Conservation (phyloP, 1,140 invertebrate genomes). For the Colletes gigas region DNA sequence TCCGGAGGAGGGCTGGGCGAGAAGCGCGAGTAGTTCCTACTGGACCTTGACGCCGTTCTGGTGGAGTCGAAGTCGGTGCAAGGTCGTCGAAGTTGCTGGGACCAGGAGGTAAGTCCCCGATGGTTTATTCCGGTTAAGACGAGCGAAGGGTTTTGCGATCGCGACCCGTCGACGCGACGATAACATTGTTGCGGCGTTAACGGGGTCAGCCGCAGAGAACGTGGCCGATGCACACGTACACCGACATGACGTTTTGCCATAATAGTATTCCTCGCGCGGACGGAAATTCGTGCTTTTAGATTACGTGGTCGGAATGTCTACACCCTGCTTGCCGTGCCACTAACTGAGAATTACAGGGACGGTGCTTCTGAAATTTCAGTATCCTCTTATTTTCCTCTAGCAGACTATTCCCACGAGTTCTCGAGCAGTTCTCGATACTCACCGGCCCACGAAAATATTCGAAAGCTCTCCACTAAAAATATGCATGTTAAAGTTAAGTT, state of each 20-base stretch:
- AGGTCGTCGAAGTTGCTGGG: constrained; percentile 91
- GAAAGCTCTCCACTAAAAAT: too few relatives aligned
- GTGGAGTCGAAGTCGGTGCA: constrained; percentile 91
- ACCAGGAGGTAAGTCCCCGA: constrained; percentile 84
- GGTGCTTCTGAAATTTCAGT: background rate
- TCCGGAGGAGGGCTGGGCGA: constrained; percentile 93
- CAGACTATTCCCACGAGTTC: background rate
- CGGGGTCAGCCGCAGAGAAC: constrained; percentile 42
- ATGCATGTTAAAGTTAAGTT: too few relatives aligned
- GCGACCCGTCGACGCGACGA: background rate
- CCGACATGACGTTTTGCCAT: constrained; percentile 42
- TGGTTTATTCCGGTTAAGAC: background rate
- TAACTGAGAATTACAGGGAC: constrained; percentile 19
- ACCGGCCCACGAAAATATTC: too few relatives aligned
- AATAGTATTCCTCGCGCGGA: constrained; percentile 49
- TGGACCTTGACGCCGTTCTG: constrained; percentile 93
- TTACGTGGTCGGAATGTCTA: constrained; percentile 33
- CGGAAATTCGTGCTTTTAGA: constrained; percentile 40
- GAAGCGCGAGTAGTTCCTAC: constrained; percentile 90
- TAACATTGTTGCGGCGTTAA: constrained; percentile 54
- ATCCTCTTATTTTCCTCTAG: constrained; percentile 6
- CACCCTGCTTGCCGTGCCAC: too few relatives aligned
- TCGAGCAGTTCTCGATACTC: background rate
- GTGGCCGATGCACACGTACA: constrained; percentile 17
- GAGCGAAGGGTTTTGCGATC: too few relatives aligned